Percentiles rank a stretch among this genome's conserved stretches.
phyloP scores from a whole-genome alignment of 2,797 vertebrate species.

The Hydrocynus forskahlii region DNA sequence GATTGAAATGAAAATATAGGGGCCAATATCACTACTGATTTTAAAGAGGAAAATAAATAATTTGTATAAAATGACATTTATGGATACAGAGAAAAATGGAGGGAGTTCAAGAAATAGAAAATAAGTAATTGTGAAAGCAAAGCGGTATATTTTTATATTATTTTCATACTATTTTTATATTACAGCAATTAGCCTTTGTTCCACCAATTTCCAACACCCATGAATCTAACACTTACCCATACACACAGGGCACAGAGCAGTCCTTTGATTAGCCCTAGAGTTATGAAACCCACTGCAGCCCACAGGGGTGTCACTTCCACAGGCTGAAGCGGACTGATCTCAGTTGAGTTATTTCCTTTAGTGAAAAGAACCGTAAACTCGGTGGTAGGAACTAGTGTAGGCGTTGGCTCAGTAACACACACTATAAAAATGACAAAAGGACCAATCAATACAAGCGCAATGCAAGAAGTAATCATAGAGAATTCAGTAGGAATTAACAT shows the following conservation, averaged over 20 bases:
- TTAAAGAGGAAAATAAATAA: no score
- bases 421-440: conserved; percentile 9
- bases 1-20: no score
- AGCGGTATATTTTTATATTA: no score
- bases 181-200: no score
- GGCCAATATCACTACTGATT: no score
- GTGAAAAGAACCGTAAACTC: neutral
- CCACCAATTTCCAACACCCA: neutral
- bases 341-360: neutral
- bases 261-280: conserved; percentile 41
- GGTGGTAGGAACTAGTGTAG: neutral
- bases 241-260: conserved; percentile 38
- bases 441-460: neutral
- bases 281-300: conserved; percentile 19
- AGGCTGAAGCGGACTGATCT: neutral
- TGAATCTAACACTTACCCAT: conserved; percentile 43
- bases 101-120: no score
- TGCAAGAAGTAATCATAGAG: neutral
- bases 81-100: no score
- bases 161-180: no score
- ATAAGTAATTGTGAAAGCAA: no score
- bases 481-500: neutral
- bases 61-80: no score
- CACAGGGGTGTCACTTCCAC: conserved; percentile 13
- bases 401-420: neutral